Evolutionary conservation across 2,888 invertebrate genomes (phyloP), one percentile per base, ranked within the genome.

Genomic region (Harpagoxenus sublaevis): DNA sequence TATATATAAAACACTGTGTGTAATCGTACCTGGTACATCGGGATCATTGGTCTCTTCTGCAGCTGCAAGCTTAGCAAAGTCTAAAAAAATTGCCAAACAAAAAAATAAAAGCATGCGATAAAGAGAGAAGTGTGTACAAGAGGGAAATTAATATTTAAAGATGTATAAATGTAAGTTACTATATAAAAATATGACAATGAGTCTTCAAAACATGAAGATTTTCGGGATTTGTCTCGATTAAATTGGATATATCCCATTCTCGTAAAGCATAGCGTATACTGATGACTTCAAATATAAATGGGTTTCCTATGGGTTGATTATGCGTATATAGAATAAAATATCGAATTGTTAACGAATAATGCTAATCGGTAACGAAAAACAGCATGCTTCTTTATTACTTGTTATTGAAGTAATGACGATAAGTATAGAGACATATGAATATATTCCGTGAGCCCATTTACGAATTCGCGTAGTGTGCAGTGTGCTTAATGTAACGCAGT

Each of bases 21-120:
- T 84, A 66, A 65, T 65, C 94, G 84, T 94, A 95, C 94, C 94
- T 95, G 94, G 87, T 84, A 85, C 86, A 51, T 95, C 94, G 66
- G 89, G 88, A 89, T 94, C 94, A 84, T 89, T 92, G 89, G 90
- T 88, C 42, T 93, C 94, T 89, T 93, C 94, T 83, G 92, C 93
- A 86, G 93, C 94, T 93, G 94, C 94, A 93, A 95, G 91, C 91
- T 94, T 94, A 94, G 95, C 92, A 94, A 93, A 95, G 94, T 95
- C 94, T 94, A 94, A 91, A 94, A 93, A 92, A 92, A 93, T 90
- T 88, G 92, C 86, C 93, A 94, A 94, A 94, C 92, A 89, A 93
- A 93, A 93, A 93, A 87, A 93, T 94, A 93, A 93, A 94, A 94
- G 94, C 94, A 94, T 94, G 94, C 94, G 86, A 90, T 91, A 91